Evolutionary conservation across 2,888 invertebrate species (phyloP).

Genomic region (Ornithoptera priamus): DNA sequence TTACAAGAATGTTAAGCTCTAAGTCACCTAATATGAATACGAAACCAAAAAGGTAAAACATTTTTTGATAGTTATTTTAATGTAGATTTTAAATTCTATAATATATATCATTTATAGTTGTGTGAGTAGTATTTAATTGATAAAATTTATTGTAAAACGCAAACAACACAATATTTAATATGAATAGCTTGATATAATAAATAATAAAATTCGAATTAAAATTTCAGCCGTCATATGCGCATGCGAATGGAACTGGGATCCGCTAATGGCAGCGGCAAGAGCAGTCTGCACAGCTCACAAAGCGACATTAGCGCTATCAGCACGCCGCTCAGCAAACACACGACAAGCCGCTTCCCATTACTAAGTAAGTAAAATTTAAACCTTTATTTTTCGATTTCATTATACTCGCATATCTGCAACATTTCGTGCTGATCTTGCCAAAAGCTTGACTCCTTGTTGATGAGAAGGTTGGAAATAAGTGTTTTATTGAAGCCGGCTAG

Average conservation of each 20-base stretch:
- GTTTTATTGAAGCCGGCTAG: too few relatives aligned
- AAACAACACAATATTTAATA: not conserved
- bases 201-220: not conserved
- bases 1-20: conserved; percentile 70
- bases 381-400: not conserved
- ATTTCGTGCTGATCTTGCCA: not conserved
- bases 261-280: conserved; percentile 77
- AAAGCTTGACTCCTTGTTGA: not conserved
- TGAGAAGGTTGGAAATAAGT: too few relatives aligned
- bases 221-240: conserved; percentile 71
- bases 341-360: conserved; percentile 69
- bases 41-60: conserved; percentile 72
- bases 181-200: not conserved
- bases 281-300: conserved; percentile 84
- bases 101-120: not conserved
- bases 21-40: conserved; percentile 65
- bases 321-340: conserved; percentile 76
- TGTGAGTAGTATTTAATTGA: not conserved
- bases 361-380: conserved; percentile 54
- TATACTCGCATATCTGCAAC: not conserved
- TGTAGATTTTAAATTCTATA: conserved; percentile 8
- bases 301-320: conserved; percentile 84
- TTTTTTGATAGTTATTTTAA: not conserved
- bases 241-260: conserved; percentile 77
- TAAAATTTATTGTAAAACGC: not conserved